These are phyloP conservation scores for Limnephilus rhombicus DNA, from an alignment of 2,888 invertebrate species.

Conservation along the genomic window DNA sequence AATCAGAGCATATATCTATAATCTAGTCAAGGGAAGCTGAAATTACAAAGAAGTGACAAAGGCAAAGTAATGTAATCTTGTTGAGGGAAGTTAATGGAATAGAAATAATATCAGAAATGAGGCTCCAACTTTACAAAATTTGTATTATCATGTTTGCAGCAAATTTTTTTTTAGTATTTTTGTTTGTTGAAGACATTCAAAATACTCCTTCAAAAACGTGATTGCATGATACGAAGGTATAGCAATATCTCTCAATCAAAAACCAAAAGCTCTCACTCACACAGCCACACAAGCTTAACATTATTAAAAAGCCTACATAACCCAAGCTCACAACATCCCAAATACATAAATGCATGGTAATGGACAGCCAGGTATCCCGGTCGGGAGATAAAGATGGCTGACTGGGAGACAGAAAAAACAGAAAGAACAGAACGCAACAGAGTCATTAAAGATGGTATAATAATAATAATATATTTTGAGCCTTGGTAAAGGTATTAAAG, in stretches of 20 bases:
- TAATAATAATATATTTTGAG: background rate
- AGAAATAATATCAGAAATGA: too few relatives aligned
- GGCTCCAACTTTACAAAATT: too few relatives aligned
- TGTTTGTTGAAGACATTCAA: background rate
- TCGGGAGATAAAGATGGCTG: constrained; percentile 44
- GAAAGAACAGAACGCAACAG: constrained; percentile 21
- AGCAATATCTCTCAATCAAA: background rate
- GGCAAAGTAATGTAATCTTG: too few relatives aligned
- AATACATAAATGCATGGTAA: background rate
- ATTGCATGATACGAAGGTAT: background rate
- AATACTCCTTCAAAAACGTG: background rate
- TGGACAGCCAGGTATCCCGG: background rate
- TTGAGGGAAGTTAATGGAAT: too few relatives aligned
- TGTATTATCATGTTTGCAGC: too few relatives aligned
- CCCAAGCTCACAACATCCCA: background rate
- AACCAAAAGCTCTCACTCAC: background rate
- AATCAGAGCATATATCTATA: too few relatives aligned
- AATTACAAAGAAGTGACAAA: too few relatives aligned
- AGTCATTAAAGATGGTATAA: constrained; percentile 44
- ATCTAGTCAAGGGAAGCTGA: too few relatives aligned
- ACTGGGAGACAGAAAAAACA: constrained; percentile 10
- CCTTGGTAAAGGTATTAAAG: background rate
- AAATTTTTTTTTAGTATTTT: background rate
- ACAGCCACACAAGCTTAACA: background rate
- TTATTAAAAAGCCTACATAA: background rate